Evolutionary conservation across 2,888 invertebrate species (phyloP).

Genomic region (Drosophila mimica): DNA sequence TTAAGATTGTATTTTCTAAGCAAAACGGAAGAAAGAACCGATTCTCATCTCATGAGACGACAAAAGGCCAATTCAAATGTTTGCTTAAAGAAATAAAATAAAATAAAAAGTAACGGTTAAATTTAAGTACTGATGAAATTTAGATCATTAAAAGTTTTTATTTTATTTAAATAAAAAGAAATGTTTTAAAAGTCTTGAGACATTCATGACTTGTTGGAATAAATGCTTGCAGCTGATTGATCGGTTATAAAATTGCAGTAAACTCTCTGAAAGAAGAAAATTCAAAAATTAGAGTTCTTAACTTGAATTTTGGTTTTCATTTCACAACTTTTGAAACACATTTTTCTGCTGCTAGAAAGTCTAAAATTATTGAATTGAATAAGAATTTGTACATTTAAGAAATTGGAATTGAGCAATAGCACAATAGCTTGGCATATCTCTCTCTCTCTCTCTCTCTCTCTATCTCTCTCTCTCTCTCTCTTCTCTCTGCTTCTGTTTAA

Average conservation of each 20-base stretch:
- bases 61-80: background rate
- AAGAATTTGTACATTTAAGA: background rate
- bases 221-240: background rate
- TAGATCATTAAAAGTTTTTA: background rate
- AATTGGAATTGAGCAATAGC: background rate
- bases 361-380: no score
- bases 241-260: background rate
- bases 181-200: background rate
- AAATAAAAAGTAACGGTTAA: background rate
- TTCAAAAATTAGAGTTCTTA: background rate
- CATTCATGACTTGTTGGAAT: background rate
- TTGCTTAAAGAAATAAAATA: background rate
- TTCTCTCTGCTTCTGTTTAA: background rate
- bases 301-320: background rate
- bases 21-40: background rate
- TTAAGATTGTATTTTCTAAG: background rate
- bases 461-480: background rate
- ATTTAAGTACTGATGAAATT: background rate
- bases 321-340: background rate
- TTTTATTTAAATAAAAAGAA: background rate
- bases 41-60: background rate
- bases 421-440: background rate
- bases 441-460: background rate
- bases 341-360: background rate
- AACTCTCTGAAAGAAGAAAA: background rate